Conservation (phyloP, 2,113 vertebrate genomes). For the Tenebrosternarchus preto region DNA sequence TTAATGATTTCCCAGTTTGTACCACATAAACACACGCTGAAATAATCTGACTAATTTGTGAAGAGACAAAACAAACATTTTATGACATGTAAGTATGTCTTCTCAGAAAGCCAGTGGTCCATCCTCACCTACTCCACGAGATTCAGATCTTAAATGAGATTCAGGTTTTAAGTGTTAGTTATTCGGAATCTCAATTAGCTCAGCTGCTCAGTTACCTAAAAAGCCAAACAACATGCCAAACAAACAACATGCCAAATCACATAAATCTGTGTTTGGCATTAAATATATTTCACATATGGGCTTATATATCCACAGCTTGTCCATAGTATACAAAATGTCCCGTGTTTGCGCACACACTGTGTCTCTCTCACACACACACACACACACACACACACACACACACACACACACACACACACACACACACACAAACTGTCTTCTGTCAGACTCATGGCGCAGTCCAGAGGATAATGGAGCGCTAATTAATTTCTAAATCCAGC, state of each 20-base stretch:
- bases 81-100: not conserved
- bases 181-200: no score
- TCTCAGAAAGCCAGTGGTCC: not conserved
- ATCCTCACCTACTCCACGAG: not conserved
- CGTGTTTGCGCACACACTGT: no score
- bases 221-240: no score
- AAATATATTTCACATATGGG: no score
- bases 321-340: no score
- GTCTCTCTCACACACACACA: conserved; percentile 31
- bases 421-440: conserved; percentile 22
- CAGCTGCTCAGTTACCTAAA: no score
- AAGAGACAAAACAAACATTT: not conserved
- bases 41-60: not conserved
- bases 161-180: no score
- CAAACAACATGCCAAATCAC: no score
- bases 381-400: not conserved
- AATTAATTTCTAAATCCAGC: conserved; percentile 64
- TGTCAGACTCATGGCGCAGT: conserved; percentile 22
- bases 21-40: no score
- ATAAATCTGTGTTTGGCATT: no score
- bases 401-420: not conserved
- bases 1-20: no score
- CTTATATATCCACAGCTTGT: no score
- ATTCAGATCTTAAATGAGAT: not conserved
- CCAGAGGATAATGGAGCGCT: conserved; percentile 51